These are phyloP conservation scores for Microcebus lehilahytsara DNA, from an alignment of 2,113 vertebrate genomes.

Conservation along the genomic window DNA sequence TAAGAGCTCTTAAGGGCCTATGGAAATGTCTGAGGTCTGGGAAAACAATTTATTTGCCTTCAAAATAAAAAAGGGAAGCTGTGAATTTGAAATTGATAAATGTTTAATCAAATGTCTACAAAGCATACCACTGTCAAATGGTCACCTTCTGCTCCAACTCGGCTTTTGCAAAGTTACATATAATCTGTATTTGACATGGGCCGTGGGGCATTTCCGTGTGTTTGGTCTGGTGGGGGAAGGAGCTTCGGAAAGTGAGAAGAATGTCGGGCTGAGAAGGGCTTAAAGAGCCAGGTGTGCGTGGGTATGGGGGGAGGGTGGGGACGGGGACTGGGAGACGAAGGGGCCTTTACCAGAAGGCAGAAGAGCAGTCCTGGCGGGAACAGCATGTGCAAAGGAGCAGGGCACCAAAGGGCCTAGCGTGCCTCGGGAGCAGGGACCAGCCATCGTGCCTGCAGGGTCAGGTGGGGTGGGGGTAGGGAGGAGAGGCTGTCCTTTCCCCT, in stretches of 20 bases:
- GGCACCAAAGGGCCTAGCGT: not conserved
- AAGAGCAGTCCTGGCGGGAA: not conserved
- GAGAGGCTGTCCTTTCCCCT: no score
- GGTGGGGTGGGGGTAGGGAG: not conserved
- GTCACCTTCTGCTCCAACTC: conserved; percentile 20
- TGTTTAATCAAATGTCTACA: conserved; percentile 64
- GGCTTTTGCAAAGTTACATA: not conserved
- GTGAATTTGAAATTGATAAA: conserved; percentile 61
- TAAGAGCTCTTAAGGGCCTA: conserved; percentile 29
- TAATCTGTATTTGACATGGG: conserved; percentile 14
- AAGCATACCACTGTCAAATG: conserved; percentile 35
- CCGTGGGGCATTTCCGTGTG: not conserved
- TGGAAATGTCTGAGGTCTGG: conserved; percentile 37
- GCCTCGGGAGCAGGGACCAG: not conserved
- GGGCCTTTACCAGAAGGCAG: not conserved
- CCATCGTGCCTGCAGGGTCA: fast-evolving
- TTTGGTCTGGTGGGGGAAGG: not conserved
- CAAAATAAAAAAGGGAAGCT: conserved; percentile 50
- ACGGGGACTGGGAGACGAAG: no score
- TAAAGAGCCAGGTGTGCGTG: not conserved
- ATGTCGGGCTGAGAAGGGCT: not conserved
- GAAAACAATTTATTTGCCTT: conserved; percentile 72
- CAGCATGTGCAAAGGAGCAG: not conserved
- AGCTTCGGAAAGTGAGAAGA: not conserved
- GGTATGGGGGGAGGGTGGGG: no score